phyloP scores from a whole-genome alignment of 2,888 invertebrate genomes.

The Aspidapion aeneum region DNA sequence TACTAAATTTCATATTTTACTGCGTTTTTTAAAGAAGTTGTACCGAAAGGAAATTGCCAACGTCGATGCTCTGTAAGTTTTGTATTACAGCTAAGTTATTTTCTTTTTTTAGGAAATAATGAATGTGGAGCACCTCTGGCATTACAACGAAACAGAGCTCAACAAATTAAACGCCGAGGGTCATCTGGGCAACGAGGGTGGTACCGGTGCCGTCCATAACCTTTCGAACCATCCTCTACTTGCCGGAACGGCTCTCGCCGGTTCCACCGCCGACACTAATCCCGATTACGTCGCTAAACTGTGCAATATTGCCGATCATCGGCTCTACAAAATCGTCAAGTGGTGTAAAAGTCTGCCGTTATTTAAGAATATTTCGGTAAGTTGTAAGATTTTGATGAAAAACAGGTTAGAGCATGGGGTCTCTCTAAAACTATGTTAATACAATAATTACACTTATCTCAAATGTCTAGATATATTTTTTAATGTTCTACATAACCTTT shows the following conservation, averaged over 20 bases:
- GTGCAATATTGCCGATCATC: constrained; percentile 92
- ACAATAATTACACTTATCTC: neutral
- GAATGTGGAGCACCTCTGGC: constrained; percentile 95
- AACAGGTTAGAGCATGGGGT: too few relatives aligned
- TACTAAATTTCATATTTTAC: too few relatives aligned
- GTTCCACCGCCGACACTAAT: constrained; percentile 59
- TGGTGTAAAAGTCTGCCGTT: constrained; percentile 98
- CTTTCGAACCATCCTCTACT: constrained; percentile 54
- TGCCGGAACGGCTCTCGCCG: constrained; percentile 53
- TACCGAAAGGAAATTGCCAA: too few relatives aligned
- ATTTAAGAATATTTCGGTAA: constrained; percentile 92
- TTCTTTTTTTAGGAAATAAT: constrained; percentile 72
- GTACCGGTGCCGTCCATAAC: constrained; percentile 46
- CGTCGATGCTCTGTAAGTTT: too few relatives aligned
- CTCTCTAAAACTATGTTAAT: too few relatives aligned
- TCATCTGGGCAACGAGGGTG: constrained; percentile 43
- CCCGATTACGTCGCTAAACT: constrained; percentile 85
- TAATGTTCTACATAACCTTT: constrained; percentile 47
- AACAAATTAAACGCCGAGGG: constrained; percentile 56
- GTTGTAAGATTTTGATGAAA: constrained; percentile 15
- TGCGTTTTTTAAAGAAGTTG: too few relatives aligned
- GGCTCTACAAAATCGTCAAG: constrained; percentile 95
- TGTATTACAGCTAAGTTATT: neutral
- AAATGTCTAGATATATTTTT: too few relatives aligned
- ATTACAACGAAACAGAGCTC: constrained; percentile 83